Evolutionary conservation across 2,113 vertebrate genomes (phyloP), one percentile per base, ranked within the genome.

Genomic region (Anhinga anhinga): DNA sequence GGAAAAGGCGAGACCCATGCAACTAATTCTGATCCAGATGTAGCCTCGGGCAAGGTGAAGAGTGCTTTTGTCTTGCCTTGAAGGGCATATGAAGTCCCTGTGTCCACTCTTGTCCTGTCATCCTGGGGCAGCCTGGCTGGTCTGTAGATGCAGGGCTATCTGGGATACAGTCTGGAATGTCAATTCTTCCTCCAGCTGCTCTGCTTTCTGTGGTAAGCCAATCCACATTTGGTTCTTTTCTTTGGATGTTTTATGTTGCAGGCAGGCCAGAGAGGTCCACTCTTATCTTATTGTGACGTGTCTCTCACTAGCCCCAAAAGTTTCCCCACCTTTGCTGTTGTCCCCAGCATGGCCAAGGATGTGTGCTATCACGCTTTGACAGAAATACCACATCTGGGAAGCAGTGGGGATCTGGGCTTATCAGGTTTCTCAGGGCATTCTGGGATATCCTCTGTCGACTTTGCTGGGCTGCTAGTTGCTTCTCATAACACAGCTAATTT

Each of bases 281-380:
- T 62, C 11, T 55, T 29, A 5, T 1, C n/a, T n/a, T n/a, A n/a
- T n/a, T 13, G 22, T 20, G n/a, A 27, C 0, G 0, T 19, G 32
- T 27, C 40, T 66, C 69, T 30, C 2, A 0, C 32, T 2, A 53
- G 5, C n/a, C 47, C 34, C 15, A 9, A 1, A 17, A n/a, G 3
- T 36, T 69, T 12, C 32, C 34, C 15, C 42, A 10, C 45, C 19
- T 61, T 50, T 17, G 5, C 15, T 76, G 27, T 29, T 36, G 2
- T 62, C 61, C 70, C 49, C 58, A 34, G 45, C 19, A 4, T 20
- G 19, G 76, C 65, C 78, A 30, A 53, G 63, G 70, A 23, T 21
- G 40, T 9, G 32, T 26, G n/a, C 21, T 55, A 0, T n/a, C 49
- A 4, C 8, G 42, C n/a, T 44, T 5, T 25, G 73, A 21, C 14